Evolutionary conservation across 2,888 invertebrate genomes (phyloP).

Genomic region (Stenoptilia bipunctidactyla): DNA sequence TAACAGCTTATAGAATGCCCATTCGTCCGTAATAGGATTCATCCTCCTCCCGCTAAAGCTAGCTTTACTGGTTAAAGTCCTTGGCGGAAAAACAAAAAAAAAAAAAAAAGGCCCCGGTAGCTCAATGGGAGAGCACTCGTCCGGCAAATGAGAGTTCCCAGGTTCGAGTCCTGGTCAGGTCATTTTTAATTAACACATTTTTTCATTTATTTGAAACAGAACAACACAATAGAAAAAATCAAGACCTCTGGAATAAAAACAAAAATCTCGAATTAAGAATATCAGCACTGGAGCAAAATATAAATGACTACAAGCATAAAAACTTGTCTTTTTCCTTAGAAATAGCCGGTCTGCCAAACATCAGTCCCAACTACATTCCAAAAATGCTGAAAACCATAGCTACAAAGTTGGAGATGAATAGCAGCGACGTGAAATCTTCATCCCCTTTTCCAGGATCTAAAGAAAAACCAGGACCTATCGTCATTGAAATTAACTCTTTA

Average conservation of each 20-base stretch:
- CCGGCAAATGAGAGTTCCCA: too few species aligned
- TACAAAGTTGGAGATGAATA: slow-evolving; percentile 10
- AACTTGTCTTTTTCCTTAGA: slow-evolving; percentile 7
- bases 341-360: slow-evolving; percentile 10
- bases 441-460: slow-evolving; percentile 2
- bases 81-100: too few species aligned
- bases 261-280: slow-evolving; percentile 12
- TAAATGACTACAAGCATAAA: slow-evolving; percentile 12
- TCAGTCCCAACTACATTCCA: slow-evolving; percentile 1
- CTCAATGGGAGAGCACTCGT: too few species aligned
- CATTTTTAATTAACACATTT: too few species aligned
- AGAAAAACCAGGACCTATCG: slow-evolving; percentile 15
- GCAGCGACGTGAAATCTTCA: slow-evolving; percentile 4
- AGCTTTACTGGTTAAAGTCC: too few species aligned
- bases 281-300: slow-evolving; percentile 11
- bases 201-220: too few species aligned
- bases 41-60: too few species aligned
- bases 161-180: too few species aligned
- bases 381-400: slow-evolving; percentile 13
- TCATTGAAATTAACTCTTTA: too few species aligned
- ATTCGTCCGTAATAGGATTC: too few species aligned
- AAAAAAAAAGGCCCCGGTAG: too few species aligned
- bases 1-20: too few species aligned
- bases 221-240: slow-evolving; percentile 11
- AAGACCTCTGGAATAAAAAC: slow-evolving; percentile 15